Conservation (phyloP, 2,888 invertebrate species). For the Leucoma salicis region DNA sequence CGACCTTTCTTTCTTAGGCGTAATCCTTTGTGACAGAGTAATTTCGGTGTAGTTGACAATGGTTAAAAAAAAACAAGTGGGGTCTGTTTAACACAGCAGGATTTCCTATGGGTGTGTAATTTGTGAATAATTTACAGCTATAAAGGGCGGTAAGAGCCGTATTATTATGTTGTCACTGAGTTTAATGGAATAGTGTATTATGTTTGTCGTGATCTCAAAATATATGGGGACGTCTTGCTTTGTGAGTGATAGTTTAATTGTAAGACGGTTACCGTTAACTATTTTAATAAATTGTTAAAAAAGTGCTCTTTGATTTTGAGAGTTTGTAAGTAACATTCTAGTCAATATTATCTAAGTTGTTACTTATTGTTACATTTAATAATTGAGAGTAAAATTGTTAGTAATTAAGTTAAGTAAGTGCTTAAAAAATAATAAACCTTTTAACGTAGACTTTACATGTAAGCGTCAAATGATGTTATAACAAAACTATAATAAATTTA, state of each 20-base stretch:
- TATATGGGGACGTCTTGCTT: slow-evolving; percentile 21
- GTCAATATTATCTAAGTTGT: no score
- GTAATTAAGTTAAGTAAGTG: no score
- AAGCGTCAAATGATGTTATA: no score
- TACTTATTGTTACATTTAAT: no score
- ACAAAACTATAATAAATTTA: no score
- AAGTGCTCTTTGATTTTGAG: no score
- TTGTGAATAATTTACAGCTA: slow-evolving; percentile 66
- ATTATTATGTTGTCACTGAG: slow-evolving; percentile 70
- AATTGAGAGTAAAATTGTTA: no score
- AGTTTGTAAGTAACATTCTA: no score
- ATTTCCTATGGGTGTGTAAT: slow-evolving; percentile 68
- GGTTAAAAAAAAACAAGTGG: slow-evolving; percentile 45
- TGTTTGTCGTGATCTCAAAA: slow-evolving; percentile 28
- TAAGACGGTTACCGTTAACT: no score
- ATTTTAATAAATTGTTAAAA: no score
- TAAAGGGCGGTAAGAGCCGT: slow-evolving; percentile 43
- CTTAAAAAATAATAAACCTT: no score
- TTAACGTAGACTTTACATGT: no score
- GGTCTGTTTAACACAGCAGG: slow-evolving; percentile 66
- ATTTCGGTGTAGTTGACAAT: slow-evolving; percentile 77
- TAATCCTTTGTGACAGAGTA: slow-evolving; percentile 72
- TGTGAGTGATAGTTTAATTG: slow-evolving; percentile 5
- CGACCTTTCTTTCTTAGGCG: slow-evolving; percentile 45
- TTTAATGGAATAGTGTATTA: slow-evolving; percentile 49